phyloP scores from a whole-genome alignment of 2,113 vertebrate genomes.

The Chlorocebus sabaeus region DNA sequence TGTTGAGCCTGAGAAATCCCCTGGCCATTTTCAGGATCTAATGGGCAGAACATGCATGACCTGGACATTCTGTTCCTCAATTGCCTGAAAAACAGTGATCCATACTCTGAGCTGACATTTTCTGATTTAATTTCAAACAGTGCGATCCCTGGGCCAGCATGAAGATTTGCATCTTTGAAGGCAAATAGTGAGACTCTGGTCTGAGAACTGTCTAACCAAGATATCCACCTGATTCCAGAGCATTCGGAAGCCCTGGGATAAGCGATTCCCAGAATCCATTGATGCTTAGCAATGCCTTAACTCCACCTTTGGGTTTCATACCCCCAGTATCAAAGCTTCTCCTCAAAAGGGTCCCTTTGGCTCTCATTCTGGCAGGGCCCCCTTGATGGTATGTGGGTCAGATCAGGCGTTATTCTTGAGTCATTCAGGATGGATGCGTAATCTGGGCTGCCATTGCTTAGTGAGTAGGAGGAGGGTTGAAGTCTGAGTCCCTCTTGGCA shows the following conservation, averaged over 20 bases:
- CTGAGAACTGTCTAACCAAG: background rate
- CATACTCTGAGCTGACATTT: background rate
- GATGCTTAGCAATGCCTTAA: background rate
- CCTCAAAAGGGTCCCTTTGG: background rate
- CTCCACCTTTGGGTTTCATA: background rate
- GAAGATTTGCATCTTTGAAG: background rate
- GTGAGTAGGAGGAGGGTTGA: background rate
- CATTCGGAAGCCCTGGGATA: background rate
- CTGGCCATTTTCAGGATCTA: background rate
- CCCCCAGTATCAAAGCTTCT: background rate
- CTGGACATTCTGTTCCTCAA: background rate
- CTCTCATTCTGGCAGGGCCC: background rate
- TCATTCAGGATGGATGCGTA: background rate
- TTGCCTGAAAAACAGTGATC: background rate
- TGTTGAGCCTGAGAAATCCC: background rate
- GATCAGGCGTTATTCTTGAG: background rate
- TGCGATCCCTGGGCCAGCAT: background rate
- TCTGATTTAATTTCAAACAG: background rate
- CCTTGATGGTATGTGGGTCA: background rate
- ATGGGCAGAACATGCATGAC: background rate
- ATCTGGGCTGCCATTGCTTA: no score
- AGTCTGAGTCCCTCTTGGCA: background rate
- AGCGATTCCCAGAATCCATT: background rate
- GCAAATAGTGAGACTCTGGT: background rate
- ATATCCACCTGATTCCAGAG: background rate